A percentile compares a stretch with the other conserved stretches of the same genome.
These are phyloP conservation scores for Galleria mellonella DNA, from an alignment of 1,140 invertebrate species.

Conservation along the genomic window DNA sequence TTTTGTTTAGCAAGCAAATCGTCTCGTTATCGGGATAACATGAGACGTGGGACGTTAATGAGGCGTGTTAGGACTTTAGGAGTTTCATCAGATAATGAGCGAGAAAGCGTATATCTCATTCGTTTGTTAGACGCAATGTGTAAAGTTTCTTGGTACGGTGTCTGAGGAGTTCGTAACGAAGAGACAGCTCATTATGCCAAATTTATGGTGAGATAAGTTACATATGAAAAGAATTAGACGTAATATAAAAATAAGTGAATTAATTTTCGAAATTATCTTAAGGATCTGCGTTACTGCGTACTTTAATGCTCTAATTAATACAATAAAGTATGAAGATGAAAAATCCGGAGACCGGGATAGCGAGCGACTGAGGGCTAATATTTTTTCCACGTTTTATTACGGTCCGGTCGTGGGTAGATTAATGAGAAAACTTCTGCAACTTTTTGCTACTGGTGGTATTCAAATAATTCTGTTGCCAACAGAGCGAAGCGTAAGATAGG, in stretches of 20 bases:
- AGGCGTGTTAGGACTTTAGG: too few relatives aligned
- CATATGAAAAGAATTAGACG: not conserved
- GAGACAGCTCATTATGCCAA: not conserved
- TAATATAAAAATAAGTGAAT: too few relatives aligned
- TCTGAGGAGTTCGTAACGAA: too few relatives aligned
- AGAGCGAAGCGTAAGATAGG: too few relatives aligned
- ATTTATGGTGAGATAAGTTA: not conserved
- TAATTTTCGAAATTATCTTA: too few relatives aligned
- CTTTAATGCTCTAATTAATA: too few relatives aligned
- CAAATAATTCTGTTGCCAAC: not conserved
- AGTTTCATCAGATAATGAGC: too few relatives aligned
- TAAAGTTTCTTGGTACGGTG: too few relatives aligned
- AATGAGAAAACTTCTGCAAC: slow-evolving; percentile 2
- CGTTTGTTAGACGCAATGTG: too few relatives aligned
- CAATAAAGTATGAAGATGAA: too few relatives aligned
- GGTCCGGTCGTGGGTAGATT: not conserved
- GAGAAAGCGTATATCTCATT: too few relatives aligned
- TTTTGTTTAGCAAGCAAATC: not conserved
- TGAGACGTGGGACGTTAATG: not conserved
- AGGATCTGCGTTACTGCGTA: too few relatives aligned
- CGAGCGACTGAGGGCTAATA: not conserved
- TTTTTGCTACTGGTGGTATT: not conserved
- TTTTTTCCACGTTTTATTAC: slow-evolving; percentile 2
- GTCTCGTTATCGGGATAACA: not conserved
- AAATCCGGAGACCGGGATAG: not conserved